Evolutionary conservation across 92 coral and sea anemone genomes (phyloP).

Genomic region (Montipora capitata): DNA sequence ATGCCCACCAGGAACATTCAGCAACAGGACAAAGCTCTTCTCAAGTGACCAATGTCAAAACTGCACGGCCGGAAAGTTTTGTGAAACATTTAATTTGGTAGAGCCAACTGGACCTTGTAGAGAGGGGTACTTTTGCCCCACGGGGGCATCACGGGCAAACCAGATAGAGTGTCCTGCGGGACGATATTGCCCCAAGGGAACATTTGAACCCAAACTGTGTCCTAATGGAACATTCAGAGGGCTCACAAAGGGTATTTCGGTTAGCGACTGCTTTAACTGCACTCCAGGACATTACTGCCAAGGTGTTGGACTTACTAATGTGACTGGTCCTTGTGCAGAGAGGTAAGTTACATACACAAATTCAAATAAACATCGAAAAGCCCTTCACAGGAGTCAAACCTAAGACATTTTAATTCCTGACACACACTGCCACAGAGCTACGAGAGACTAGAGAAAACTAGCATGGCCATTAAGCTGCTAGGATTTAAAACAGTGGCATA

Average conservation of each 20-base stretch:
- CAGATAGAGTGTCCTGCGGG: constrained; percentile 95
- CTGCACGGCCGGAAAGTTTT: constrained; percentile 93
- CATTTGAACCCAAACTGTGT: constrained; percentile 77
- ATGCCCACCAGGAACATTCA: constrained; percentile 98
- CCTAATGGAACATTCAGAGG: constrained; percentile 94
- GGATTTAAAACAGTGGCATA: too few species aligned
- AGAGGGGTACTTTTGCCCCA: constrained; percentile 95
- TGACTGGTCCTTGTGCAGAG: constrained; percentile 91
- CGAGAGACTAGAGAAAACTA: too few species aligned
- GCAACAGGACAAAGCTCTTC: constrained; percentile 81
- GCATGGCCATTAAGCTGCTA: too few species aligned
- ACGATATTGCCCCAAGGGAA: constrained; percentile 82
- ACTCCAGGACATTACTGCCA: constrained; percentile 96
- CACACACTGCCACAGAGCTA: too few species aligned
- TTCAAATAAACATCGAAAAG: too few species aligned
- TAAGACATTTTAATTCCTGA: too few species aligned
- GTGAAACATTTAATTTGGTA: constrained; percentile 85
- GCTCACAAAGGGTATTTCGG: constrained; percentile 79
- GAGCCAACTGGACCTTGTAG: constrained; percentile 86
- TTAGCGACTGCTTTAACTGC: constrained; percentile 87
- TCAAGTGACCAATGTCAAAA: constrained; percentile 87
- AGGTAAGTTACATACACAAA: constrained; percentile 58
- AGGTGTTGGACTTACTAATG: constrained; percentile 83
- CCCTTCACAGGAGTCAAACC: too few species aligned
- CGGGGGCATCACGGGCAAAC: constrained; percentile 87